Evolutionary conservation across 2,113 vertebrate genomes (phyloP).

Genomic region (Trochalopteron elliotii): DNA sequence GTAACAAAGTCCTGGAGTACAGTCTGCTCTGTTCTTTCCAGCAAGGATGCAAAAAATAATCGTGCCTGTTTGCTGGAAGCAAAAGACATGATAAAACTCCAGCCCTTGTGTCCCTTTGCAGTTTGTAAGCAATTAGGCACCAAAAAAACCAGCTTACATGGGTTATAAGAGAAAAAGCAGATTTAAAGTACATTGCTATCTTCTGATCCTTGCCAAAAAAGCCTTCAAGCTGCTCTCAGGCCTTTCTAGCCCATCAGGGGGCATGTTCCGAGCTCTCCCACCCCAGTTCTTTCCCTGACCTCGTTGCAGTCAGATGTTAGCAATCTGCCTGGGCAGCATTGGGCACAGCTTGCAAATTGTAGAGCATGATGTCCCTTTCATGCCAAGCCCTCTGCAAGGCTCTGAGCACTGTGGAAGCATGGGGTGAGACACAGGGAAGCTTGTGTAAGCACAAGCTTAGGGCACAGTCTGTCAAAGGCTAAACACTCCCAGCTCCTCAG

Average conservation of each 20-base stretch:
- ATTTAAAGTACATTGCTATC: not conserved
- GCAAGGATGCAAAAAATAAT: conserved; percentile 44
- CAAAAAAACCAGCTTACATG: not conserved
- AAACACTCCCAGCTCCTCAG: not conserved
- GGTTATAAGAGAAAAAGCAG: not conserved
- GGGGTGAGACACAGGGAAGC: not conserved
- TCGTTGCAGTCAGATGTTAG: not conserved
- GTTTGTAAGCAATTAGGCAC: not conserved
- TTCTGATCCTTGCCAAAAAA: not conserved
- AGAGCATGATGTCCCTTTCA: fast-evolving
- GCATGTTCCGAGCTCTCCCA: not conserved
- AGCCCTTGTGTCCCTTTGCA: not conserved
- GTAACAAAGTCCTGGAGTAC: conserved; percentile 35
- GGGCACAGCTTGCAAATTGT: not conserved
- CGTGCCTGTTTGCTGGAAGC: not conserved
- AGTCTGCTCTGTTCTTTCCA: conserved; percentile 48
- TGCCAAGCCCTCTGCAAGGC: not conserved
- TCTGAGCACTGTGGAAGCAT: not conserved
- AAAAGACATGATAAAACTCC: not conserved
- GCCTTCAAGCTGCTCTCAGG: not conserved
- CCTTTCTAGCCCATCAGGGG: fast-evolving
- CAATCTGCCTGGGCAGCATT: not conserved
- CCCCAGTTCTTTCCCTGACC: not conserved
- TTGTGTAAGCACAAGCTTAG: not conserved
- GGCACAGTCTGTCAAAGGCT: not conserved